A percentile compares a stretch with the other conserved stretches of the same genome.
phyloP scores from a whole-genome alignment of 2,888 invertebrate species.

The Sipha maydis region DNA sequence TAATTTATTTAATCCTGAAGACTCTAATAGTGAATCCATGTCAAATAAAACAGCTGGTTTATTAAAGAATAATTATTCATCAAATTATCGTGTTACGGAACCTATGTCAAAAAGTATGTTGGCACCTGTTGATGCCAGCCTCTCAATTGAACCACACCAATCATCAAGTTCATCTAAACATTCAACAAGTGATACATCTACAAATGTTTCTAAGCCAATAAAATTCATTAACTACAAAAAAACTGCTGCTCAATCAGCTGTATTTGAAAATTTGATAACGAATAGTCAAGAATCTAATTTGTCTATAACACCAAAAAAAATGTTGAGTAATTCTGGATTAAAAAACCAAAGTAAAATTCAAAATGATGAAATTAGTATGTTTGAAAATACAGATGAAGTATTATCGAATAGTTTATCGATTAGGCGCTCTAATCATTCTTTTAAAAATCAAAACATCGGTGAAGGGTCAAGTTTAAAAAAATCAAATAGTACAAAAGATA shows the following conservation, averaged over 20 bases:
- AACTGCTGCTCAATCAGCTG: neutral
- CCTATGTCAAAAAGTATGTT: neutral
- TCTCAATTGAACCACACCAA: too few species aligned
- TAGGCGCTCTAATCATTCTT: neutral
- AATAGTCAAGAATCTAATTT: slow-evolving; percentile 34
- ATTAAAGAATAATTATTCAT: neutral
- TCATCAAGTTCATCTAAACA: neutral
- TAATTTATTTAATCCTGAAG: neutral
- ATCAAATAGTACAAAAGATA: neutral
- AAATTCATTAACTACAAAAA: slow-evolving; percentile 17
- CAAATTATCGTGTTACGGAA: neutral
- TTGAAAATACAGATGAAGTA: neutral
- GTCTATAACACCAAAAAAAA: neutral
- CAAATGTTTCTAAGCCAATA: neutral
- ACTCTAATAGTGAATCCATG: neutral
- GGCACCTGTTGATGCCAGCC: neutral
- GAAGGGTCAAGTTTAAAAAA: neutral
- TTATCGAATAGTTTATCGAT: neutral
- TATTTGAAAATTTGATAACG: slow-evolving; percentile 32
- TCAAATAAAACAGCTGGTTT: neutral
- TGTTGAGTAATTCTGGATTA: neutral
- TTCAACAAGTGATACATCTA: neutral
- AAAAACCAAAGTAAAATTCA: neutral
- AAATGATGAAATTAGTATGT: slow-evolving; percentile 18
- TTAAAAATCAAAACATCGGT: neutral